A percentile compares a stretch with the other conserved stretches of the same genome.
phyloP scores from a whole-genome alignment of 2,113 vertebrate genomes.

The Coracopsis vasa region DNA sequence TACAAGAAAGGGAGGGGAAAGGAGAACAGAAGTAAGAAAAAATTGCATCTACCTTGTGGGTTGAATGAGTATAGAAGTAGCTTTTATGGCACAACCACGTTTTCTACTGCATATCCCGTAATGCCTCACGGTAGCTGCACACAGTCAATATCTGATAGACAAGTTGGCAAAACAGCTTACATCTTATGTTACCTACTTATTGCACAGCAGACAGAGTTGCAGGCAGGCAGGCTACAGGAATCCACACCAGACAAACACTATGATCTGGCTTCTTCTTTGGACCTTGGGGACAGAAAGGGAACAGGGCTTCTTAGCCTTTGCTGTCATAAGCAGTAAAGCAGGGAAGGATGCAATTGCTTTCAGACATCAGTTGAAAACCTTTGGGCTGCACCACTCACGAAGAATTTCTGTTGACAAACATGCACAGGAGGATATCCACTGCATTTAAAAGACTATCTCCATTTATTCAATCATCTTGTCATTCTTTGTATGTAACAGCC shows the following conservation, averaged over 20 bases:
- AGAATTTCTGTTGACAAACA: neutral
- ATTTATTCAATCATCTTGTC: neutral
- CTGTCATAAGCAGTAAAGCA: neutral
- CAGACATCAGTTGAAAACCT: neutral
- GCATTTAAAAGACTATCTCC: neutral
- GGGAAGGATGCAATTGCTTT: neutral
- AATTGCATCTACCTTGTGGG: neutral
- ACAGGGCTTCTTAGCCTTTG: neutral
- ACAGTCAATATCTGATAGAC: slow-evolving; percentile 14
- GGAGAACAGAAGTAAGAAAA: neutral
- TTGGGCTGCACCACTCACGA: neutral
- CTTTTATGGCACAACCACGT: neutral
- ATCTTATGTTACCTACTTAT: neutral
- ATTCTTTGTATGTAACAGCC: neutral
- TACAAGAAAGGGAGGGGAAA: neutral
- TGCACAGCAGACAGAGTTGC: neutral
- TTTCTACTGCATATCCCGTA: neutral
- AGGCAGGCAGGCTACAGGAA: neutral
- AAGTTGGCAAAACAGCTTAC: neutral
- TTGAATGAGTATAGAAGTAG: neutral
- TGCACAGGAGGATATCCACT: neutral
- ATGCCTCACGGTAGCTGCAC: neutral
- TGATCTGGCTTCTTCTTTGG: neutral
- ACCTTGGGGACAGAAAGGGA: neutral
- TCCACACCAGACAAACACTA: neutral